Base-by-base conservation (phyloP, 2,888 invertebrate genomes). In the Acleris sparsana region DNA sequence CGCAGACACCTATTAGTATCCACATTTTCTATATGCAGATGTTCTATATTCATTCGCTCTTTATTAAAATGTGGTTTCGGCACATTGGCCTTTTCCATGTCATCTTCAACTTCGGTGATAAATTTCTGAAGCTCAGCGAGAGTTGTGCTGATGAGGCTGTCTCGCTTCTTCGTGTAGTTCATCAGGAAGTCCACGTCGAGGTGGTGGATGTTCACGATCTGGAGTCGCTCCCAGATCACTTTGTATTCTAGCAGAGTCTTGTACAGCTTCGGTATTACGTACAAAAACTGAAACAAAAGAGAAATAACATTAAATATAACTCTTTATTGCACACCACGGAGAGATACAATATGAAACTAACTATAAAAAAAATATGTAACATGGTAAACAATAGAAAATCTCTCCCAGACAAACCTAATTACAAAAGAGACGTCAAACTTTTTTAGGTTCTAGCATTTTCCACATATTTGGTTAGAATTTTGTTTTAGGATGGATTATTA, bases 261-360 rank as follows among this genome's bases (percentile, higher is more conserved):
- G 86, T 94, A 94, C 49, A 95, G 90, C 72, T 91, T 92, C 61
- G 94, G 93, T 75, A 94, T 89, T 66, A 94, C 85, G 70, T 88
- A 89, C 70, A 88, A 83, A 66, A 94, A 93, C 94, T 95, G 92
- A 68, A 93, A 93, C 85, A 89, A 90, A 79, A 75, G 80, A 76
- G 84, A 74, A n/a, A 22, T n/a, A n/a, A 65, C 20, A 66, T 82
- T 72, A 79, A 69, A 67, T 56, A 17, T 63, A 17, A 46, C 18
- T 9, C 1, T 33, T 33, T 33, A 33, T 9, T 33, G 3, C 33
- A 33, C 33, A 9, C 9, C 9, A 33, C 9, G 9, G 9, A 33
- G 9, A 9, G 33, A 9, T 29, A 33, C 5, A 25, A 25, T 33
- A 9, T 33, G 25, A 25, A 25, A 25, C 25, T 1, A 25, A 25